Evolutionary conservation across 1,140 invertebrate genomes (phyloP), one percentile per base, ranked within the genome.

Genomic region (Danaus plexippus): DNA sequence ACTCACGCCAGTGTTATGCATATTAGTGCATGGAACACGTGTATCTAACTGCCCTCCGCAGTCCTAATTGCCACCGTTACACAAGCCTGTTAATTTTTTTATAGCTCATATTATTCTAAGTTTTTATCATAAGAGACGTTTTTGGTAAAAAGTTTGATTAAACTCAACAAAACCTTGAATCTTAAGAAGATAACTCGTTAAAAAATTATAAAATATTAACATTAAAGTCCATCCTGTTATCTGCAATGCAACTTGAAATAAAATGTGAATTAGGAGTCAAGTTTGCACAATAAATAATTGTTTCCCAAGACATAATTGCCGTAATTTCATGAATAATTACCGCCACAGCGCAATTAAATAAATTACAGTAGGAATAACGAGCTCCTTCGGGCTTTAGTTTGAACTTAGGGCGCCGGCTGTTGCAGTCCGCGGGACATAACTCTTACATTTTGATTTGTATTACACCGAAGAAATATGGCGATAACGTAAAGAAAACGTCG

Each of bases 251-350:
- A 80, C 73, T 72, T 73, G 71, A 70, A 81, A 80, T 84, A 85
- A 87, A 87, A 84, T 87, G 78, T 85, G 81, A 87, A 71, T 87
- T 85, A 85, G 76, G 75, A 77, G 71, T 80, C 69, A 83, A 87
- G 76, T 84, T 87, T 84, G 76, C 66, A 85, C 75, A 84, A 87
- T 87, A 87, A 87, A 87, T 87, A 87, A 87, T 85, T 87, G 84
- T 85, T 85, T 85, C 81, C 72, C 73, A 55, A 81, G 80, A 75
- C 82, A 68, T 85, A 87, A 87, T 87, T 85, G 84, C 84, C 80
- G 84, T 85, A 87, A 87, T 87, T 87, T 85, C 81, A 87, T 87
- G 84, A 87, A 87, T 87, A 87, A 87, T 87, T 83, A 85, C 81
- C 69, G 73, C 80, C 81, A 83, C 77, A 85, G 77, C 73, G 84